Evolutionary conservation across 2,888 invertebrate genomes (phyloP).

Genomic region (Apamea monoglypha): DNA sequence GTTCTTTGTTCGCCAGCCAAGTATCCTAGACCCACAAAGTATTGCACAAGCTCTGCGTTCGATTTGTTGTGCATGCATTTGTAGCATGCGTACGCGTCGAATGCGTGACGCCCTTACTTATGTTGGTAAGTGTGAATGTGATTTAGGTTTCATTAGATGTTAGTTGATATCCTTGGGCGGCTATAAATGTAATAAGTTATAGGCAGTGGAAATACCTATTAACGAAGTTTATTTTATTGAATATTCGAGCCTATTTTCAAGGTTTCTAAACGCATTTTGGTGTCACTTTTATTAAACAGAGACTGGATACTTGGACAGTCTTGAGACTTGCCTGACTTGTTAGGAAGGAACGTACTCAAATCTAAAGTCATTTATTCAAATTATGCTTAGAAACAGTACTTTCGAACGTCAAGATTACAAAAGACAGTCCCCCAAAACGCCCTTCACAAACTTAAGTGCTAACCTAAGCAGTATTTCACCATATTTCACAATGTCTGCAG

Average conservation of each 20-base stretch:
- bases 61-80: too few relatives aligned
- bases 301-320: too few relatives aligned
- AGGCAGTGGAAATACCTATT: background rate
- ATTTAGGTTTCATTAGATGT: constrained; percentile 12
- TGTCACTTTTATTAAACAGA: background rate
- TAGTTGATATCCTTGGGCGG: constrained; percentile 36
- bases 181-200: constrained; percentile 12
- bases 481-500: background rate
- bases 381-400: too few relatives aligned
- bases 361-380: too few relatives aligned
- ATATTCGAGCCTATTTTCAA: background rate
- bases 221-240: background rate
- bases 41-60: constrained; percentile 48
- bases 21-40: constrained; percentile 52
- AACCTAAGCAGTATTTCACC: too few relatives aligned
- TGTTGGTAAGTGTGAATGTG: constrained; percentile 21
- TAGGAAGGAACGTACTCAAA: background rate
- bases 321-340: background rate
- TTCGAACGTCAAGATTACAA: too few relatives aligned
- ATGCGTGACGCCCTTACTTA: constrained; percentile 44
- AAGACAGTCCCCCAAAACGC: too few relatives aligned
- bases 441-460: too few relatives aligned
- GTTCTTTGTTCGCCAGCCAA: constrained; percentile 33
- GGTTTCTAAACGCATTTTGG: background rate
- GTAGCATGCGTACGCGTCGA: constrained; percentile 34